phyloP scores from a whole-genome alignment of 2,888 invertebrate genomes.

The Odontocerum albicorne region DNA sequence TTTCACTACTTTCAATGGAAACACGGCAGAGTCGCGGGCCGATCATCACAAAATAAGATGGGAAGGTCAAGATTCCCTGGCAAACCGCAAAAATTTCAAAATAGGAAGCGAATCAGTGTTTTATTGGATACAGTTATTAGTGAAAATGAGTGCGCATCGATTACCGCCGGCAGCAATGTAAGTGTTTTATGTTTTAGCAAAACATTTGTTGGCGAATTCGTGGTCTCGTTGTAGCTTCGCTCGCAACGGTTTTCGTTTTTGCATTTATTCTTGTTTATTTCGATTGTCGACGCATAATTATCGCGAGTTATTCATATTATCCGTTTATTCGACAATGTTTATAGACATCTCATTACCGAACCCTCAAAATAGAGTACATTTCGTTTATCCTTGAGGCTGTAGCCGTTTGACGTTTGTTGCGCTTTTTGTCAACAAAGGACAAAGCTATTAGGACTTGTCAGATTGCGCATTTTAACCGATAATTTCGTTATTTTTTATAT shows the following conservation, averaged over 20 bases:
- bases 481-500: too few relatives aligned
- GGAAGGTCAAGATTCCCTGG: slow-evolving; percentile 85
- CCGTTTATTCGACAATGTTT: slow-evolving; percentile 14
- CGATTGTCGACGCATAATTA: slow-evolving; percentile 5
- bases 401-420: slow-evolving; percentile 33
- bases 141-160: slow-evolving; percentile 52
- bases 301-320: slow-evolving; percentile 11
- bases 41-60: slow-evolving; percentile 66
- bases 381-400: slow-evolving; percentile 30
- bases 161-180: slow-evolving; percentile 50
- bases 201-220: slow-evolving; percentile 24
- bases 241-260: slow-evolving; percentile 28
- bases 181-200: slow-evolving; percentile 37
- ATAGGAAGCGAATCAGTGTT: slow-evolving; percentile 83
- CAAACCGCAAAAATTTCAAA: slow-evolving; percentile 84
- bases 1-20: slow-evolving; percentile 31
- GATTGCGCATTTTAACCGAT: too few relatives aligned
- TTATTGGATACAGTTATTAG: slow-evolving; percentile 61
- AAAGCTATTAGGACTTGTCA: slow-evolving; percentile 22
- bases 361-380: slow-evolving; percentile 7
- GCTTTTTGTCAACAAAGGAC: slow-evolving; percentile 36
- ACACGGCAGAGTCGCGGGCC: slow-evolving; percentile 49
- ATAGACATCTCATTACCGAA: slow-evolving; percentile 5
- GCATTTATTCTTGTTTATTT: slow-evolving; percentile 15
- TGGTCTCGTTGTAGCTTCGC: slow-evolving; percentile 25